A percentile compares a stretch with the other conserved stretches of the same genome.
phyloP scores from a whole-genome alignment of 2,797 vertebrate genomes.

The Synaphobranchus kaupii region DNA sequence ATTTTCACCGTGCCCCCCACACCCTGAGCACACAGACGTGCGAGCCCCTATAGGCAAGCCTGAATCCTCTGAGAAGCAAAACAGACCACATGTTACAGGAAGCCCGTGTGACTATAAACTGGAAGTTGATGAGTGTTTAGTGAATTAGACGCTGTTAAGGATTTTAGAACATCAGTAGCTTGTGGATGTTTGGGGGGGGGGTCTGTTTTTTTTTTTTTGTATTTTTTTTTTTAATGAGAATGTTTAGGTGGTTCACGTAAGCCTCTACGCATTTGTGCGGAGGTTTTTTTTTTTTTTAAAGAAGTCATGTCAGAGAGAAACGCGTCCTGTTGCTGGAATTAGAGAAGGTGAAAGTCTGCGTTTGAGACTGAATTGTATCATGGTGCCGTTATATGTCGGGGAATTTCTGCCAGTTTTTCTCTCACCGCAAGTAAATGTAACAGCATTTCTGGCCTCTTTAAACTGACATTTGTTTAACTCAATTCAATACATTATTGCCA shows the following conservation, averaged over 20 bases:
- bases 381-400: slow-evolving; percentile 29
- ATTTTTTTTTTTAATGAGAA: slow-evolving; percentile 40
- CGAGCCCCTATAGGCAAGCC: slow-evolving; percentile 13
- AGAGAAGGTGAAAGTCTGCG: background rate
- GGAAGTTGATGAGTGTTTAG: slow-evolving; percentile 31
- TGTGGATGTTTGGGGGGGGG: slow-evolving; percentile 41
- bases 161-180: slow-evolving; percentile 52
- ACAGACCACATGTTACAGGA: slow-evolving; percentile 28
- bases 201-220: slow-evolving; percentile 31
- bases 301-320: slow-evolving; percentile 10
- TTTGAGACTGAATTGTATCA: slow-evolving; percentile 10
- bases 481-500: no score
- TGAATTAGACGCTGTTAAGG: slow-evolving; percentile 50
- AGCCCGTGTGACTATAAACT: slow-evolving; percentile 35
- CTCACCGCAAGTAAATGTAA: background rate
- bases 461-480: background rate
- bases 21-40: background rate
- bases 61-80: slow-evolving; percentile 35
- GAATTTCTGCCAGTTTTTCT: background rate
- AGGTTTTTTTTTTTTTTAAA: background rate
- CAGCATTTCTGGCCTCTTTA: background rate
- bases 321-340: background rate
- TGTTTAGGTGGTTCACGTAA: background rate
- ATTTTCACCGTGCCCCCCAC: background rate
- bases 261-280: background rate